Conservation (phyloP, 2,797 vertebrate genomes). For the Hypotaenidia okinawae region DNA sequence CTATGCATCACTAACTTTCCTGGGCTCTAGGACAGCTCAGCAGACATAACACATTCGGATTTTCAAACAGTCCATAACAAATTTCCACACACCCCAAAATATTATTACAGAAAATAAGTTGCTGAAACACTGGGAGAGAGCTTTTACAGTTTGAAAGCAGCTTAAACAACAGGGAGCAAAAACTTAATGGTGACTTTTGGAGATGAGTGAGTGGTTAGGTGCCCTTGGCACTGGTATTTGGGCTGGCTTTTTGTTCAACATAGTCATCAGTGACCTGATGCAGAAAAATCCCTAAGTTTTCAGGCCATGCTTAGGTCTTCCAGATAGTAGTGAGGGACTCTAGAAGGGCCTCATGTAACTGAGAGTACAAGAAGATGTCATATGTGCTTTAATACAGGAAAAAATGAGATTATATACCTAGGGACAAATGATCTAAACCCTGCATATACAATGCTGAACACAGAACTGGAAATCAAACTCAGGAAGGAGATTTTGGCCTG, state of each 20-base stretch:
- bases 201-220: background rate
- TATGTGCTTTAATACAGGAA: background rate
- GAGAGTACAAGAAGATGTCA: background rate
- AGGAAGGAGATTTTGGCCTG: background rate
- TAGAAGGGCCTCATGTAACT: background rate
- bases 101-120: background rate
- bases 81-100: background rate
- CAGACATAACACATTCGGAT: background rate
- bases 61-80: background rate
- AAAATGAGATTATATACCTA: background rate
- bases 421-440: background rate
- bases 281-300: background rate
- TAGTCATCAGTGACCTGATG: background rate
- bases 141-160: background rate
- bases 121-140: background rate
- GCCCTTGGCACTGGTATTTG: rapidly evolving
- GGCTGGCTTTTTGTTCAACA: background rate
- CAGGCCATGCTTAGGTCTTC: background rate
- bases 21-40: background rate
- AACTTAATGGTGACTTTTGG: background rate
- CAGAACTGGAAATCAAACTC: background rate
- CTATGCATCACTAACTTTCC: background rate
- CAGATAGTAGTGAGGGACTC: background rate
- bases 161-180: background rate
- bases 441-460: background rate